Evolutionary conservation across 2,113 vertebrate genomes (phyloP).

Genomic region (Hemiscyllium ocellatum): DNA sequence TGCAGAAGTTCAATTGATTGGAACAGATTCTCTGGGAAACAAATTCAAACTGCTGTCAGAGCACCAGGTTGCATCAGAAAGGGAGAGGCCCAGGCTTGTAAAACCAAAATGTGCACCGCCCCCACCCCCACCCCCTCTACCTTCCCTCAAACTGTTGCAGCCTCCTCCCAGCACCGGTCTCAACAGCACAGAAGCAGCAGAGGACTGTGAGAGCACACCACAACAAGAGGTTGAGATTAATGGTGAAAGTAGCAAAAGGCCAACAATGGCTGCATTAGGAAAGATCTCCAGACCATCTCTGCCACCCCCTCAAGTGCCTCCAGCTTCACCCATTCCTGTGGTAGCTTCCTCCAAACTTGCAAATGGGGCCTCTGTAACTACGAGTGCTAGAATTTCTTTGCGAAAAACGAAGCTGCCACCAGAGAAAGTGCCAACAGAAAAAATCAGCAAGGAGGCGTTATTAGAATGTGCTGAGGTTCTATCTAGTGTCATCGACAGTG

Average conservation of each 20-base stretch:
- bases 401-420: slow-evolving; percentile 77
- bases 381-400: slow-evolving; percentile 70
- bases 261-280: slow-evolving; percentile 55
- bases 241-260: slow-evolving; percentile 66
- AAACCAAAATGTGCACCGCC: slow-evolving; percentile 85
- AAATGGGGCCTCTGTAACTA: slow-evolving; percentile 63
- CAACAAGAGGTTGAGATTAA: slow-evolving; percentile 58
- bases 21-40: slow-evolving; percentile 97
- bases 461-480: slow-evolving; percentile 84
- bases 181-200: slow-evolving; percentile 59
- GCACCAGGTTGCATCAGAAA: slow-evolving; percentile 75
- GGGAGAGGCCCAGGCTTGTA: slow-evolving; percentile 82
- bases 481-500: slow-evolving; percentile 68
- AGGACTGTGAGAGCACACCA: slow-evolving; percentile 44
- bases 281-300: slow-evolving; percentile 68
- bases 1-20: slow-evolving; percentile 84
- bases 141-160: slow-evolving; percentile 74
- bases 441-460: slow-evolving; percentile 83
- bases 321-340: slow-evolving; percentile 50
- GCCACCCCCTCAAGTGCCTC: slow-evolving; percentile 92
- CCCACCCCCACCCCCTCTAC: slow-evolving; percentile 81
- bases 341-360: slow-evolving; percentile 74
- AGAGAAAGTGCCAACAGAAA: slow-evolving; percentile 76
- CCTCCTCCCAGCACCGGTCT: slow-evolving; percentile 58
- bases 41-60: slow-evolving; percentile 94